Evolutionary conservation across 2,797 vertebrate genomes (phyloP).

Genomic region (Darevskia mixta): DNA sequence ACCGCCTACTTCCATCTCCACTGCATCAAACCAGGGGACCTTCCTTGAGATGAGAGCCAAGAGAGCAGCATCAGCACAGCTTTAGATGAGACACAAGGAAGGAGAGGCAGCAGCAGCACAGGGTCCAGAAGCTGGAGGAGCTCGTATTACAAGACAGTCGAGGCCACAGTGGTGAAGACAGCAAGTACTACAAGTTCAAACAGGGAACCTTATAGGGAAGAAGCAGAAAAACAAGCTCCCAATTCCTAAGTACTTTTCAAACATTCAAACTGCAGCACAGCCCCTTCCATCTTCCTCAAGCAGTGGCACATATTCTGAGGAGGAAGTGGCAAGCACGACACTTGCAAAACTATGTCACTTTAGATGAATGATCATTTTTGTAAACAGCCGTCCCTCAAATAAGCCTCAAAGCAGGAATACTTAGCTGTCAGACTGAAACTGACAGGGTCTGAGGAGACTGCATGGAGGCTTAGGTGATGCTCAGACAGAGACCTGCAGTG

Average conservation of each 20-base stretch:
- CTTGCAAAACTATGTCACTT: background rate
- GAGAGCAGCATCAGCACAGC: background rate
- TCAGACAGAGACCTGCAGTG: background rate
- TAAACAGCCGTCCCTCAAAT: background rate
- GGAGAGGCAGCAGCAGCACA: background rate
- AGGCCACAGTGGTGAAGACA: background rate
- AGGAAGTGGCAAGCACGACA: background rate
- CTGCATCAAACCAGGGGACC: too few relatives aligned
- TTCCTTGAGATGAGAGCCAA: background rate
- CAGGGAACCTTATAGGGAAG: too few relatives aligned
- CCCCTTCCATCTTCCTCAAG: background rate
- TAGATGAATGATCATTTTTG: background rate
- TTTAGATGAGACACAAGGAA: too few relatives aligned
- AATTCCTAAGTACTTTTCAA: background rate
- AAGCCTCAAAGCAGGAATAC: too few relatives aligned
- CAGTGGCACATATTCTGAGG: background rate
- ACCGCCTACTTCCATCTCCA: background rate
- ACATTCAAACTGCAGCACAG: too few relatives aligned
- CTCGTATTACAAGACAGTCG: background rate
- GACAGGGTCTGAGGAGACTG: background rate
- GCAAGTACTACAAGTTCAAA: too few relatives aligned
- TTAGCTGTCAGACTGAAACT: background rate
- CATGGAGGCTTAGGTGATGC: too few relatives aligned
- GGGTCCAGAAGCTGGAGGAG: background rate
- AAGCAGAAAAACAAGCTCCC: background rate